Conservation (phyloP, 2,888 invertebrate genomes). For the Caenorhabditis auriculariae region DNA sequence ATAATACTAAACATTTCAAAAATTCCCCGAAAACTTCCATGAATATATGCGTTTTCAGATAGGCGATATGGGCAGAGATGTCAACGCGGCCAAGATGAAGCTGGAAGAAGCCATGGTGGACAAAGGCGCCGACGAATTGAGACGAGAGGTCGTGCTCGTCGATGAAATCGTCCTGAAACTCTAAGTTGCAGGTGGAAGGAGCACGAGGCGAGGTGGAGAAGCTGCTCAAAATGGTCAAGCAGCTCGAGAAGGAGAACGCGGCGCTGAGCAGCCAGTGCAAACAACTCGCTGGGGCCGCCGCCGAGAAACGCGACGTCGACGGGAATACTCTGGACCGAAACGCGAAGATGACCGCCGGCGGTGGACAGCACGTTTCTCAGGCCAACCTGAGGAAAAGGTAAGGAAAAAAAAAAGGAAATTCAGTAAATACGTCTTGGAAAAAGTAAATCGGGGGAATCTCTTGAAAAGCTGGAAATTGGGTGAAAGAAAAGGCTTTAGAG, state of each 20-base stretch:
- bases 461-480: conserved; percentile 11
- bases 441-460: conserved; percentile 4
- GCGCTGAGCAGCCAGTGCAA: conserved; percentile 32
- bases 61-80: conserved; percentile 56
- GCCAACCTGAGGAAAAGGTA: neutral
- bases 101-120: conserved; percentile 41
- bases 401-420: neutral
- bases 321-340: too few species aligned
- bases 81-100: conserved; percentile 31
- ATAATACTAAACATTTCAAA: neutral
- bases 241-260: conserved; percentile 64
- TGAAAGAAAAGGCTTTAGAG: conserved; percentile 15
- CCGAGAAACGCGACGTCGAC: conserved; percentile 7
- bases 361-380: neutral
- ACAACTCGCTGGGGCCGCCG: conserved; percentile 23
- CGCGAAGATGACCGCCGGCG: neutral
- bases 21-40: neutral
- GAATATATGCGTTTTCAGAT: conserved; percentile 31
- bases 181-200: conserved; percentile 45
- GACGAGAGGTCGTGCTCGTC: conserved; percentile 22
- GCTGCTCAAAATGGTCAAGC: conserved; percentile 65
- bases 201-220: conserved; percentile 65
- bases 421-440: neutral
- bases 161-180: neutral
- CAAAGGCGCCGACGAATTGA: conserved; percentile 40